A percentile compares a stretch with the other conserved stretches of the same genome.
These are phyloP conservation scores for Pionites leucogaster DNA, from an alignment of 2,113 vertebrate genomes.

Conservation along the genomic window DNA sequence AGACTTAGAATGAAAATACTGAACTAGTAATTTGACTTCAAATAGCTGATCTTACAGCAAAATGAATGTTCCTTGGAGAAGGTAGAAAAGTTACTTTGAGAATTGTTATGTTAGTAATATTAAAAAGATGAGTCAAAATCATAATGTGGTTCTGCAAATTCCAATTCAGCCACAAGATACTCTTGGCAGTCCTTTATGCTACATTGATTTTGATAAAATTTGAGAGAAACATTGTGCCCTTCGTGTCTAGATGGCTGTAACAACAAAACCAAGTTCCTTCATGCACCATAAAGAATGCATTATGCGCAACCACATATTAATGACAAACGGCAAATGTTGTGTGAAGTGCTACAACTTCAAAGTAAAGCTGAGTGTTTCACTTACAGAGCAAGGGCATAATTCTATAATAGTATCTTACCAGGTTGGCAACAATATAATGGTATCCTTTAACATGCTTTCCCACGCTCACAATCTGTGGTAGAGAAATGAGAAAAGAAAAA, in stretches of 20 bases:
- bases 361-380: constrained; percentile 7
- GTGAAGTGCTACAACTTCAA: not conserved
- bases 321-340: not conserved
- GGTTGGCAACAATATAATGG: constrained; percentile 95
- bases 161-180: not conserved
- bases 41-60: not conserved
- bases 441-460: constrained; percentile 96
- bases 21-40: not conserved
- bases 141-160: not conserved
- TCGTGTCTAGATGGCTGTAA: not conserved
- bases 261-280: not conserved
- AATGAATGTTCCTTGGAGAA: not conserved
- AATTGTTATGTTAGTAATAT: not conserved
- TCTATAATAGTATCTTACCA: constrained; percentile 85
- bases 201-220: not conserved
- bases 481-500: constrained; percentile 13
- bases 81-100: not conserved
- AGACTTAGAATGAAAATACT: not conserved
- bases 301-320: not conserved
- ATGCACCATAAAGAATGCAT: not conserved
- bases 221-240: not conserved
- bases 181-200: not conserved
- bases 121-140: not conserved
- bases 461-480: constrained; percentile 89
- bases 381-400: constrained; percentile 43